Evolutionary conservation across 2,113 vertebrate species (phyloP), one percentile per base, ranked within the genome.

Genomic region (Strigops habroptila): DNA sequence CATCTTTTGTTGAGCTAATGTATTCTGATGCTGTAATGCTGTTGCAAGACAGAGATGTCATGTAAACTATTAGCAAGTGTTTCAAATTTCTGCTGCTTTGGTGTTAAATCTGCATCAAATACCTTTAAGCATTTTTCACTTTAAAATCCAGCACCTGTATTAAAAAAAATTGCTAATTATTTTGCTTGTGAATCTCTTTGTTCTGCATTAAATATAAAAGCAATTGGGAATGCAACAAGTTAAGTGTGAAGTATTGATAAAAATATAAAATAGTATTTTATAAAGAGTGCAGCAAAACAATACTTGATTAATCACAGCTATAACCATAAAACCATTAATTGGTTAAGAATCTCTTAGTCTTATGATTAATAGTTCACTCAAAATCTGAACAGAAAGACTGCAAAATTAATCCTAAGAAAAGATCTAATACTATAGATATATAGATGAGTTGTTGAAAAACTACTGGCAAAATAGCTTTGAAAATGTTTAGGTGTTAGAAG

Each of bases 361-460:
- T 96, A 60, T 80, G 95, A 96, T 95, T 95, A 97, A 97, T 96
- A 95, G 46, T 89, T 98, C 71, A 59, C 51, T 97, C 88, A 93
- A 89, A 95, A 95, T 95, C 77, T 95, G 97, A 97, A 95, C 43
- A 12, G 77, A 49, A 95, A 95, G 33, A 74, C 51, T 69, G 85
- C 30, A 71, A 95, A 94, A 95, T 91, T 97, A 90, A 91, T 96
- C 90, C 63, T 95, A 82, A 92, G 44, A 64, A 46, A 81, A 91
- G 86, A 95, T 94, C 96, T 88, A 95, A 91, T 83, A 60, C 63
- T 84, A 43, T 59, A 59, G 57, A 59, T 24, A 22, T 59, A 24
- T 43, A 53, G 62, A 80, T 93, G 86, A 90, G 52, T 74, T 71
- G 53, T 88, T 95, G 77, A 91, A 86, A 77, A 92, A 51, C 86